phyloP scores from a whole-genome alignment of 2,888 invertebrate species.

The Leuctra nigra region DNA sequence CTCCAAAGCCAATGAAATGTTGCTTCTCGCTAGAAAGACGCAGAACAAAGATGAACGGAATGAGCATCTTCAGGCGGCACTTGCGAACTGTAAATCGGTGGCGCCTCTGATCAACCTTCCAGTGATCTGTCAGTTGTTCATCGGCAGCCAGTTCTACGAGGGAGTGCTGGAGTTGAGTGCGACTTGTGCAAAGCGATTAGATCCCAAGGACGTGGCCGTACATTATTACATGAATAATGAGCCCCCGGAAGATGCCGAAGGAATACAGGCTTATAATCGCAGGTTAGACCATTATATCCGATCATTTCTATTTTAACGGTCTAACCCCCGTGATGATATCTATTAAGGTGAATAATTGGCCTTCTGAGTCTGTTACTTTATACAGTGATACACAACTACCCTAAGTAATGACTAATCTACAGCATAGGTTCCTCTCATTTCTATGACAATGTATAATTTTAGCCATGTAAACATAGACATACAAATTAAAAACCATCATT shows the following conservation, averaged over 20 bases:
- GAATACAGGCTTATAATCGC: constrained; percentile 63
- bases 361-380: too few relatives aligned
- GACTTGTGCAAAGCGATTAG: constrained; percentile 77
- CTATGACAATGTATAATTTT: too few relatives aligned
- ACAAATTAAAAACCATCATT: too few relatives aligned
- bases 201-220: constrained; percentile 80
- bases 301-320: too few relatives aligned
- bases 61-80: constrained; percentile 61
- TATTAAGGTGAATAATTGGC: too few relatives aligned
- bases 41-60: constrained; percentile 69
- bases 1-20: constrained; percentile 88
- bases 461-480: too few relatives aligned
- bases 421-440: too few relatives aligned
- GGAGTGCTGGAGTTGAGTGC: constrained; percentile 86
- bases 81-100: constrained; percentile 81
- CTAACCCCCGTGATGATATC: too few relatives aligned
- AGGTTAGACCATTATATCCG: too few relatives aligned
- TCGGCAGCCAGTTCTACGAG: constrained; percentile 71
- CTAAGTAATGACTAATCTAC: too few relatives aligned
- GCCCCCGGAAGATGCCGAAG: constrained; percentile 75
- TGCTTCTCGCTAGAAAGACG: constrained; percentile 71
- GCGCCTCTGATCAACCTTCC: constrained; percentile 79
- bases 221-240: constrained; percentile 84
- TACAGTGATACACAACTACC: too few relatives aligned
- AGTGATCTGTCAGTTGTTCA: constrained; percentile 78